Conservation (phyloP, 2,113 vertebrate genomes). For the Callithrix jacchus region DNA sequence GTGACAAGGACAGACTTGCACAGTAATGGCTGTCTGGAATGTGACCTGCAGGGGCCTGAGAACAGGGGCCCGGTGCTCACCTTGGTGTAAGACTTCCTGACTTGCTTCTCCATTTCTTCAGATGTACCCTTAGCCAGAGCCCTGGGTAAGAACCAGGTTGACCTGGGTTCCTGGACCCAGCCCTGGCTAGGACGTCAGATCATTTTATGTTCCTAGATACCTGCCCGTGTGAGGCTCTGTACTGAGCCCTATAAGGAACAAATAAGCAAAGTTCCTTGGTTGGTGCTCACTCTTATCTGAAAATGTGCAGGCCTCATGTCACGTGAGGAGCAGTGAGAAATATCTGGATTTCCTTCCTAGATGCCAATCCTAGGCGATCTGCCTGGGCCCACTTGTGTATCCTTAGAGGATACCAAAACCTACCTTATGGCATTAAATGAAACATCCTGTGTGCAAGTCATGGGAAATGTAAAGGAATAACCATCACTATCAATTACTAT, state of each 20-base stretch:
- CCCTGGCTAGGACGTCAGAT: background rate
- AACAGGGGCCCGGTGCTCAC: background rate
- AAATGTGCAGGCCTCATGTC: background rate
- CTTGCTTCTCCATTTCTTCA: background rate
- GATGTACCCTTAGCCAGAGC: background rate
- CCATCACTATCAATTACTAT: background rate
- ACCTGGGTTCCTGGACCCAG: background rate
- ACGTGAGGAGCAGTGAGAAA: background rate
- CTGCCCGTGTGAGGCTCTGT: background rate
- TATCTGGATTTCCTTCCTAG: background rate
- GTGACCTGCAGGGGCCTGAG: background rate
- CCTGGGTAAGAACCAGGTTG: background rate
- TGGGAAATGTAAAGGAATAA: background rate
- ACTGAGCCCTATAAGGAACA: background rate
- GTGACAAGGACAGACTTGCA: background rate
- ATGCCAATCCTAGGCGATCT: background rate
- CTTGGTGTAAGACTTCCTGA: background rate
- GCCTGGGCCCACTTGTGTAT: background rate
- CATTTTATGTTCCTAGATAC: background rate
- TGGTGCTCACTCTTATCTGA: background rate
- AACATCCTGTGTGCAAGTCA: background rate
- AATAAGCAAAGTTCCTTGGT: background rate
- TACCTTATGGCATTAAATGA: background rate
- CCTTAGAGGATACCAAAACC: background rate
- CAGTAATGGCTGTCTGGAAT: background rate